Evolutionary conservation across 2,113 vertebrate genomes (phyloP).

Genomic region (Odobenus rosmarus): DNA sequence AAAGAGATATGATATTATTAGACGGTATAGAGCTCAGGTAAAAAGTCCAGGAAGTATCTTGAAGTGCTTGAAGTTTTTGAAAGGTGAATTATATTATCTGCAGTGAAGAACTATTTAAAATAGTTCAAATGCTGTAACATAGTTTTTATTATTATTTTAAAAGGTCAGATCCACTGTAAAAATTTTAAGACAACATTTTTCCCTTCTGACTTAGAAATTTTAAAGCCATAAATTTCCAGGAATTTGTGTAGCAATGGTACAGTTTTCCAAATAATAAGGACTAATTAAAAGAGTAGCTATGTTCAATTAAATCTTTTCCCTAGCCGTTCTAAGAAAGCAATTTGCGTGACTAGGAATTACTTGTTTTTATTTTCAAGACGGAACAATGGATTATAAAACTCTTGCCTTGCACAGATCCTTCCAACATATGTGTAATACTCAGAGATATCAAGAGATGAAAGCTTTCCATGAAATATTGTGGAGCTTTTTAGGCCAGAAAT

Average conservation of each 20-base stretch:
- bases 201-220: conserved; percentile 37
- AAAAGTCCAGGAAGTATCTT: conserved; percentile 61
- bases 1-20: conserved; percentile 76
- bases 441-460: conserved; percentile 31
- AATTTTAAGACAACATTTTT: conserved; percentile 46
- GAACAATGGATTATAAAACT: conserved; percentile 61
- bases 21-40: conserved; percentile 58
- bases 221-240: conserved; percentile 33
- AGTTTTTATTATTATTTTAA: conserved; percentile 55
- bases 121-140: conserved; percentile 45
- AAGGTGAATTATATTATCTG: conserved; percentile 54
- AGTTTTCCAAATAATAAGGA: conserved; percentile 46
- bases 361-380: conserved; percentile 64
- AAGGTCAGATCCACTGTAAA: conserved; percentile 48
- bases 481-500: conserved; percentile 64
- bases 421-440: conserved; percentile 49
- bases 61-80: conserved; percentile 55
- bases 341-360: conserved; percentile 45
- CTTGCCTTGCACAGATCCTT: conserved; percentile 59
- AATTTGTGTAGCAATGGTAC: neutral
- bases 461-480: neutral
- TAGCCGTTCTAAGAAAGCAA: conserved; percentile 40
- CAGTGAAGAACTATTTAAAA: conserved; percentile 47
- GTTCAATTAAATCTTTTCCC: conserved; percentile 51
- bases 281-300: conserved; percentile 60